Evolutionary conservation across 2,888 invertebrate genomes (phyloP), one percentile per base, ranked within the genome.

Genomic region (Hemaris fuciformis): DNA sequence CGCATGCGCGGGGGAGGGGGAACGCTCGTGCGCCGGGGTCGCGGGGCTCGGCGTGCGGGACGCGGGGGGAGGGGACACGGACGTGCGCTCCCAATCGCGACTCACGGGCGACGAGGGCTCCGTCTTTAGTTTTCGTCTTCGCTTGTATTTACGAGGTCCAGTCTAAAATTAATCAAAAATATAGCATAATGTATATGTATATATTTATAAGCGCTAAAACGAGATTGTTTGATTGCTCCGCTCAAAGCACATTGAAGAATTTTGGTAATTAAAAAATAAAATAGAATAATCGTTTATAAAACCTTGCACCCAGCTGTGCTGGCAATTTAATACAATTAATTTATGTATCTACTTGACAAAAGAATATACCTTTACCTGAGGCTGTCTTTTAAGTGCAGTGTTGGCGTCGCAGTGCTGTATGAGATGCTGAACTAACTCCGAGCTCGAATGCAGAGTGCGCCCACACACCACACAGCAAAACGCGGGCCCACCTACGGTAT

Each of bases 331-430:
- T n/a, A n/a, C n/a, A n/a, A n/a, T n/a, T n/a, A n/a, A n/a, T n/a
- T n/a, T n/a, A n/a, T n/a, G n/a, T n/a, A n/a, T n/a, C n/a, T n/a
- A n/a, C n/a, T n/a, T n/a, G n/a, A n/a, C n/a, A n/a, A n/a, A n/a
- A n/a, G n/a, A 53, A 1, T 31, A 15, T 15, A 22, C 0, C 38
- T 61, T 65, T 59, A 94, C 94, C 85, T 94, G 95, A 0, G 97
- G 97, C 73, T 96, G 96, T 53, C 97, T 88, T 73, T 96, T 95
- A 85, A 96, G 92, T 0, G 97, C 97, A 0, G 97, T 97, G 79
- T 97, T 97, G 69, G 96, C 95, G 82, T 97, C 97, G 76, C 97
- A 97, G 78, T 97, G 97, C 75, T 97, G 95, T 56, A 97, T 97
- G 68, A 97, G 93, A 83, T 97, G 97, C 64, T 96, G 95, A 62